Evolutionary conservation across 2,113 vertebrate species (phyloP).

Genomic region (Corythornis vintsioides): DNA sequence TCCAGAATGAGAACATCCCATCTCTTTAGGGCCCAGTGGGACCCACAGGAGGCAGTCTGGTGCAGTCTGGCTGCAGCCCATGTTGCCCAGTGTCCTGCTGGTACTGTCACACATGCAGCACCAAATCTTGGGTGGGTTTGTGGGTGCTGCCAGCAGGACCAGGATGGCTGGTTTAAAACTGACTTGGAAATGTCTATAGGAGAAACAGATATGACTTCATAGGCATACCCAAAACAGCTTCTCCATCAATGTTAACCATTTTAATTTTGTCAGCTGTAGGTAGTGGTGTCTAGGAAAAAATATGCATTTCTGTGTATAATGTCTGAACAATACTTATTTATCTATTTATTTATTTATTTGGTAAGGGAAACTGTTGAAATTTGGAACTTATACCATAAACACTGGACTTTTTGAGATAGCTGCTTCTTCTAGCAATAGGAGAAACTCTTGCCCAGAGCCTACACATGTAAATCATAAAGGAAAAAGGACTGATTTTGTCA

Average conservation of each 20-base stretch:
- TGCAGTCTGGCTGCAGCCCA: neutral
- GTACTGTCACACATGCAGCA: neutral
- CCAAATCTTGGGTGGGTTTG: neutral
- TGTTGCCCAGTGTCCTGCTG: neutral
- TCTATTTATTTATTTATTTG: neutral
- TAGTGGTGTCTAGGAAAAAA: neutral
- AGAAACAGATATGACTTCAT: neutral
- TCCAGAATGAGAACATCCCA: neutral
- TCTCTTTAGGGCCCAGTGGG: too few relatives aligned
- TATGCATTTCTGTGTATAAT: fast-evolving
- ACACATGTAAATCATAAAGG: neutral
- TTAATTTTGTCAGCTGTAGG: neutral
- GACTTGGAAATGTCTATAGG: neutral
- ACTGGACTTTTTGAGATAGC: neutral
- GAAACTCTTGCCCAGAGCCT: neutral
- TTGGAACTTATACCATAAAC: neutral
- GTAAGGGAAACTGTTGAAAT: neutral
- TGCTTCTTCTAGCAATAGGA: neutral
- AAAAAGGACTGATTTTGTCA: neutral
- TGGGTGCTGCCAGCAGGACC: neutral
- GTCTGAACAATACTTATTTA: neutral
- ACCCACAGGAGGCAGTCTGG: neutral
- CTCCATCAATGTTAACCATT: neutral
- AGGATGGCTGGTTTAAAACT: neutral
- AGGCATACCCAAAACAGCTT: neutral